Evolutionary conservation across 1,140 invertebrate genomes (phyloP).

Genomic region (Heterodera carotae): DNA sequence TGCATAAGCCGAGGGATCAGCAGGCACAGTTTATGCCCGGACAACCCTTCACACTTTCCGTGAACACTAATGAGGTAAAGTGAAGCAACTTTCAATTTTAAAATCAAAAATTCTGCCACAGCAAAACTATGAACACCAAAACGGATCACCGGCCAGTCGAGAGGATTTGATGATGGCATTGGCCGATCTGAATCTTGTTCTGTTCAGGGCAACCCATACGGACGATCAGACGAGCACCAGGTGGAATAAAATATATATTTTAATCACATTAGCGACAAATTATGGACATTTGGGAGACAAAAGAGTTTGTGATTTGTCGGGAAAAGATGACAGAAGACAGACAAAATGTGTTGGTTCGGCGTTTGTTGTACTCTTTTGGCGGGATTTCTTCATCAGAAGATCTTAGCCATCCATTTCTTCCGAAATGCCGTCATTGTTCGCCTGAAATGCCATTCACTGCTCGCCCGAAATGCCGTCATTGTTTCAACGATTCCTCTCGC

Average conservation of each 20-base stretch:
- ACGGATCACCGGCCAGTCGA: constrained; percentile 78
- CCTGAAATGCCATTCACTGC: not conserved
- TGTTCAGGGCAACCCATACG: constrained; percentile 88
- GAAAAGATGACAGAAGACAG: too few species aligned
- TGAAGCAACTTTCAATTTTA: not conserved
- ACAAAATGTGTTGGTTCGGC: too few species aligned
- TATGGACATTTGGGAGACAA: too few species aligned
- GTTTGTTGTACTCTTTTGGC: too few species aligned
- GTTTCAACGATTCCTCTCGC: not conserved
- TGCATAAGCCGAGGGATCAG: constrained; percentile 56
- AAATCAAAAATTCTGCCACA: too few species aligned
- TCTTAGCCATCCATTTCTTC: too few species aligned
- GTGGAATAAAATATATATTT: constrained; percentile 42
- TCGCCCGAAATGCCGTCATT: not conserved
- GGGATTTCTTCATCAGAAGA: too few species aligned
- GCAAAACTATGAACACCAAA: constrained; percentile 76
- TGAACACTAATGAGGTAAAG: constrained; percentile 64
- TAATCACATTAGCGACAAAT: too few species aligned
- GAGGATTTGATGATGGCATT: constrained; percentile 89
- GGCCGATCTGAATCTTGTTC: constrained; percentile 81
- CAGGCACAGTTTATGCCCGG: constrained; percentile 54
- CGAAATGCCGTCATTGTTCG: too few species aligned
- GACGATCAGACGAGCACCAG: constrained; percentile 58
- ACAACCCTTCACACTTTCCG: constrained; percentile 49
- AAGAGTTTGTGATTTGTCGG: too few species aligned